Base-by-base conservation (phyloP, 2,888 invertebrate genomes). In the Phytoseiulus persimilis region DNA sequence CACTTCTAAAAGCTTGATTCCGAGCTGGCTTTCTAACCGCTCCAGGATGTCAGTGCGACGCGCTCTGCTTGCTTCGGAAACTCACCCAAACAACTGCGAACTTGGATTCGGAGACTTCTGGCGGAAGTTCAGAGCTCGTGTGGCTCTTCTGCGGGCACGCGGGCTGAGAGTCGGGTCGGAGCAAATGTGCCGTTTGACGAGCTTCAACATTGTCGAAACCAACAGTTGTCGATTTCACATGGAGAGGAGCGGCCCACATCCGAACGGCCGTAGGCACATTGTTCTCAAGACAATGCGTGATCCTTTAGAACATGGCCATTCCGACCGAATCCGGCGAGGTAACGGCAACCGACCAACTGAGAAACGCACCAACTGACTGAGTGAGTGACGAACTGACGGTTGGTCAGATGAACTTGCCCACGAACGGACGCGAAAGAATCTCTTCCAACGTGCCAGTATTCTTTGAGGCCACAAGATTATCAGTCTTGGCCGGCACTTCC, bases 221-320 rank as follows among this genome's bases (percentile, higher is more conserved):
- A 65, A 65, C 65, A 65, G 65, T 65, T 65, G 65, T 65, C 65
- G 65, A 18, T 3, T 65, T 65, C 65, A 65, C 65, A 65, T 65
- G 65, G 65, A 65, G 65, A 65, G 65, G 65, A 65, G 65, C 65
- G 65, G 65, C 65, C 65, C 65, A 65, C 65, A 65, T 65, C 65
- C 28, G 28, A 65, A 65, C 65, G 5, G 39, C 39, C 39, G 39
- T 39, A 39, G 39, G 46, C 46, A 65, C 65, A 65, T 65, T 65
- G 65, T 65, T 65, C 65, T 65, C 65, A 65, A 65, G 65, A 65
- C 65, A 65, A 65, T 65, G 28, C 65, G 65, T 65, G 65, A 65
- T 65, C 65, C 65, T 65, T 65, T 65, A 65, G 65, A 65, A 65
- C 23, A 14, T 65, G 65, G 5, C 5, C 18, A 65, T 65, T 65